A percentile compares a stretch with the other conserved stretches of the same genome.
Evolutionary conservation across 2,888 invertebrate species (phyloP).

Genomic region (Eugnorisma glareosa): DNA sequence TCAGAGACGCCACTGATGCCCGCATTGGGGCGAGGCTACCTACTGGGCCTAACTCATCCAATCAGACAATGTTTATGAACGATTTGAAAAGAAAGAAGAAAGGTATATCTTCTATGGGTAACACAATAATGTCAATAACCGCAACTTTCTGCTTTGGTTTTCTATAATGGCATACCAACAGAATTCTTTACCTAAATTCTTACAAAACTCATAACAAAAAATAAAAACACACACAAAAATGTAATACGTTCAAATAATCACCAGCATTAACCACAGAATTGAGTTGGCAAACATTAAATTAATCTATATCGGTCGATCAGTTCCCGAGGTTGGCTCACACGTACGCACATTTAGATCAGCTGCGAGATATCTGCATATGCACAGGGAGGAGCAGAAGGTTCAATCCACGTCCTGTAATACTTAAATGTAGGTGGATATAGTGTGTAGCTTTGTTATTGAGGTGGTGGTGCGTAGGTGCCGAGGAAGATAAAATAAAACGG

Average conservation of each 20-base stretch:
- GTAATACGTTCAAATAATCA: conserved; percentile 56
- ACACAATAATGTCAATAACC: not conserved
- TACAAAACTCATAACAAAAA: conserved; percentile 16
- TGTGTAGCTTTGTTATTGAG: too few relatives aligned
- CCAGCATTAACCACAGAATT: conserved; percentile 63
- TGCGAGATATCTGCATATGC: conserved; percentile 50
- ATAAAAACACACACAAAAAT: conserved; percentile 39
- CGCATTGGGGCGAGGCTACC: too few relatives aligned
- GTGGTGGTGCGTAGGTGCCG: too few relatives aligned
- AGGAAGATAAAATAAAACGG: too few relatives aligned
- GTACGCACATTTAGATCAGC: conserved; percentile 68
- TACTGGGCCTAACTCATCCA: not conserved
- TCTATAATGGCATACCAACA: not conserved
- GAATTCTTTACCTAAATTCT: not conserved
- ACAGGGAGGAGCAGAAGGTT: conserved; percentile 40
- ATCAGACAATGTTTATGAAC: not conserved
- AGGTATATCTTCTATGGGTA: not conserved
- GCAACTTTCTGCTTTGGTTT: not conserved
- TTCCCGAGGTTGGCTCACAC: conserved; percentile 67
- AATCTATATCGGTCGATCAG: conserved; percentile 69
- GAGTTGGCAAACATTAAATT: conserved; percentile 67
- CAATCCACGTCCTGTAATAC: not conserved
- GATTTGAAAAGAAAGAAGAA: not conserved
- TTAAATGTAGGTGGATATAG: not conserved
- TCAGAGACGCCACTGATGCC: not conserved